A percentile compares a stretch with the other conserved stretches of the same genome.
Conservation (phyloP, 2,113 vertebrate genomes). For the Phocoena sinus region DNA sequence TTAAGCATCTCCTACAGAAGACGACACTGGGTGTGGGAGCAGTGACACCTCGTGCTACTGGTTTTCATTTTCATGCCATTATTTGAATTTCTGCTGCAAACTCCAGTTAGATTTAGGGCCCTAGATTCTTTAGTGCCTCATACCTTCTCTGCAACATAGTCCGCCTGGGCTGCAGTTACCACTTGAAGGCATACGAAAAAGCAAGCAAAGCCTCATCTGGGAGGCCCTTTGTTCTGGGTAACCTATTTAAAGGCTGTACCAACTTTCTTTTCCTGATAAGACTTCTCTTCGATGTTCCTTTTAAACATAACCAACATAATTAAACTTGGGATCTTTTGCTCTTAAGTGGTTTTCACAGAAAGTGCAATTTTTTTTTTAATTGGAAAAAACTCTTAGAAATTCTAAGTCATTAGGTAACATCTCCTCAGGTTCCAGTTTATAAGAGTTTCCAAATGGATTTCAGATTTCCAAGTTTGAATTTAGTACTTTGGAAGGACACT, state of each 20-base stretch:
- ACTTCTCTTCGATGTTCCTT: not conserved
- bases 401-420: not conserved
- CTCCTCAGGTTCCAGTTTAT: not conserved
- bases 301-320: not conserved
- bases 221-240: not conserved
- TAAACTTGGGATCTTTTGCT: not conserved
- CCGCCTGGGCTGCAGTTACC: not conserved
- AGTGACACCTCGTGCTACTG: not conserved
- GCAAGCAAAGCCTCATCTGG: not conserved
- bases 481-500: not conserved
- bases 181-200: not conserved
- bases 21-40: not conserved
- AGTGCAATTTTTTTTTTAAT: not conserved
- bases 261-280: not conserved
- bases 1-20: not conserved
- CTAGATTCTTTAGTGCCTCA: not conserved
- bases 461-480: not conserved
- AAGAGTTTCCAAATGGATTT: not conserved
- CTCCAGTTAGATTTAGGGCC: not conserved
- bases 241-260: not conserved
- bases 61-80: not conserved
- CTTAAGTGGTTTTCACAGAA: not conserved
- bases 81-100: not conserved
- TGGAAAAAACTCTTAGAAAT: not conserved
- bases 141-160: not conserved